Conservation (phyloP, 2,113 vertebrate species). For the Miniopterus natalensis region DNA sequence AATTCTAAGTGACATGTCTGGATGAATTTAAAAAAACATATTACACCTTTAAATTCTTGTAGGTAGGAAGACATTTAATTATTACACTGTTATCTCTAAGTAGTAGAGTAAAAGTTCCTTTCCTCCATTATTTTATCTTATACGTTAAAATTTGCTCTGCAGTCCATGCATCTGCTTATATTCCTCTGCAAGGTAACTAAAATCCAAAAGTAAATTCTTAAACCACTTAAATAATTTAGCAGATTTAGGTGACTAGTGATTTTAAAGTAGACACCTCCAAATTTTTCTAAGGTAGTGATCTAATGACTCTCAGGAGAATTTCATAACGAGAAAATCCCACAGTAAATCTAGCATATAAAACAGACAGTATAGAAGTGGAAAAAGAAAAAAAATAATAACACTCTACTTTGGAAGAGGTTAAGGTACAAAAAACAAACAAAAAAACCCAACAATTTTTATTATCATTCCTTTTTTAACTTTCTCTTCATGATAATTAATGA, state of each 20-base stretch:
- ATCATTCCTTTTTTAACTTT: not conserved
- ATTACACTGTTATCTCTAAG: not conserved
- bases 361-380: not conserved
- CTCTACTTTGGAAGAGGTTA: not conserved
- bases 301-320: slow-evolving; percentile 23
- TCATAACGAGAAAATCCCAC: not conserved
- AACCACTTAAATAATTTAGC: slow-evolving; percentile 13
- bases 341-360: not conserved
- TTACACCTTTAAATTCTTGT: not conserved
- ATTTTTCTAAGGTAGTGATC: not conserved
- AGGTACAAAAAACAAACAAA: not conserved
- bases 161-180: not conserved
- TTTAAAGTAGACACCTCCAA: slow-evolving; percentile 14
- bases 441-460: not conserved
- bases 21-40: not conserved
- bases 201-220: slow-evolving; percentile 40
- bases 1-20: slow-evolving; percentile 12
- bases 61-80: slow-evolving; percentile 4
- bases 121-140: slow-evolving; percentile 37
- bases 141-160: not conserved
- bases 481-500: not conserved
- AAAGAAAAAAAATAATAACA: not conserved
- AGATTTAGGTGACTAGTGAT: not conserved
- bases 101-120: not conserved
- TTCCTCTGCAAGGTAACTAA: not conserved